phyloP scores from a whole-genome alignment of 2,113 vertebrate species.

The Hyla sarda region DNA sequence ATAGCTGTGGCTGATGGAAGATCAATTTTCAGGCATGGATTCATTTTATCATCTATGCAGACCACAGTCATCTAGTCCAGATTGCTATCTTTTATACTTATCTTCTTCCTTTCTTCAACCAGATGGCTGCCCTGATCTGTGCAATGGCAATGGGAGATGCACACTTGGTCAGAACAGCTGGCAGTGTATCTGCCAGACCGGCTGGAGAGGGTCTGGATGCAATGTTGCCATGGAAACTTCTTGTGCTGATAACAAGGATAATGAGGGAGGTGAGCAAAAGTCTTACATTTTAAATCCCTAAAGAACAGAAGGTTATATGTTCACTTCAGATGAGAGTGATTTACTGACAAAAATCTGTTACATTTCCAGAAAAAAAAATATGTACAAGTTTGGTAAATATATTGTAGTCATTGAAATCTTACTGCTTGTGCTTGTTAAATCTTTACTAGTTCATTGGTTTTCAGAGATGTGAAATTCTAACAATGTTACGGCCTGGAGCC shows the following conservation, averaged over 20 bases:
- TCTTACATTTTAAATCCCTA: constrained; percentile 65
- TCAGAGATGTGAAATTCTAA: background rate
- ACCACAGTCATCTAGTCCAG: constrained; percentile 61
- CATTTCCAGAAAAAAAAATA: constrained; percentile 12
- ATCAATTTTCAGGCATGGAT: constrained; percentile 59
- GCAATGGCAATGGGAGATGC: constrained; percentile 97
- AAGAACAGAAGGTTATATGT: constrained; percentile 55
- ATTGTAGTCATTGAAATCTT: constrained; percentile 15
- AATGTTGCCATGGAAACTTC: constrained; percentile 98
- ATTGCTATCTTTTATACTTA: constrained; percentile 69
- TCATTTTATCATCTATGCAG: constrained; percentile 64
- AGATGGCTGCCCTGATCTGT: constrained; percentile 98
- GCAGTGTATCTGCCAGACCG: constrained; percentile 98
- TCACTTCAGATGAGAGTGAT: constrained; percentile 16
- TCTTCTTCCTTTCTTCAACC: constrained; percentile 78
- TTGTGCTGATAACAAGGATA: constrained; percentile 98
- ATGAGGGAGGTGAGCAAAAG: constrained; percentile 94
- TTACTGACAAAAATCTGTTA: constrained; percentile 56
- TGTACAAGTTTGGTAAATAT: constrained; percentile 21
- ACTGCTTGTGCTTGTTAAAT: background rate
- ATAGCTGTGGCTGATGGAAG: constrained; percentile 46
- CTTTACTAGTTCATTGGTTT: background rate
- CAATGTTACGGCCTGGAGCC: too few relatives aligned
- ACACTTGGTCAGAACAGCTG: constrained; percentile 98
- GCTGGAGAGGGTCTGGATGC: constrained; percentile 98